Percentiles rank a stretch among this genome's conserved stretches.
phyloP scores from a whole-genome alignment of 2,888 invertebrate species.

The Odontothrips loti region DNA sequence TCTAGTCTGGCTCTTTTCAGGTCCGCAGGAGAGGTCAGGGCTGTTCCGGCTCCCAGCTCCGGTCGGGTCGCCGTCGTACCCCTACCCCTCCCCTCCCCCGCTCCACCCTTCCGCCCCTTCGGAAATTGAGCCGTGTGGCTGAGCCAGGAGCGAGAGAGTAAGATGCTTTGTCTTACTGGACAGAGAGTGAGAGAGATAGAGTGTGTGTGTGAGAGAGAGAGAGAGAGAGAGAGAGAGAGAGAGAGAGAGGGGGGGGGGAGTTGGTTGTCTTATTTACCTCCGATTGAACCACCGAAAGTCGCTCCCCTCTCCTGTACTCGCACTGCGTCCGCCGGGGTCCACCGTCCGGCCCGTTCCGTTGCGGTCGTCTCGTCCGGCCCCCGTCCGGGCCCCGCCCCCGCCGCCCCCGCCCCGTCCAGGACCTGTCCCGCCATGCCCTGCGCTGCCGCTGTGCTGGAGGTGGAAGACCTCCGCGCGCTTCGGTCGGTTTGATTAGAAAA shows the following conservation, averaged over 20 bases:
- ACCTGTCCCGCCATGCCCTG: background rate
- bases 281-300: background rate
- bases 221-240: too few relatives aligned
- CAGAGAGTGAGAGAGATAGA: too few relatives aligned
- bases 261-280: conserved; percentile 26
- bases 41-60: too few relatives aligned
- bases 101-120: background rate
- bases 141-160: background rate
- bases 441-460: background rate
- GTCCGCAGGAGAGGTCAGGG: background rate
- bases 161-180: too few relatives aligned
- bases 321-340: background rate
- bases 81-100: background rate
- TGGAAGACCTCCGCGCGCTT: background rate
- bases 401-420: background rate
- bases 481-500: conserved; percentile 16
- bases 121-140: conserved; percentile 1
- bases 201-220: too few relatives aligned
- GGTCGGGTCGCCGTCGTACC: background rate
- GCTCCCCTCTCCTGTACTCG: background rate
- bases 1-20: too few relatives aligned
- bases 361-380: too few relatives aligned
- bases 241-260: background rate
- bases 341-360: too few relatives aligned
- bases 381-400: background rate